Evolutionary conservation across 2,113 vertebrate species (phyloP).

Genomic region (Formicarius rufipectus): DNA sequence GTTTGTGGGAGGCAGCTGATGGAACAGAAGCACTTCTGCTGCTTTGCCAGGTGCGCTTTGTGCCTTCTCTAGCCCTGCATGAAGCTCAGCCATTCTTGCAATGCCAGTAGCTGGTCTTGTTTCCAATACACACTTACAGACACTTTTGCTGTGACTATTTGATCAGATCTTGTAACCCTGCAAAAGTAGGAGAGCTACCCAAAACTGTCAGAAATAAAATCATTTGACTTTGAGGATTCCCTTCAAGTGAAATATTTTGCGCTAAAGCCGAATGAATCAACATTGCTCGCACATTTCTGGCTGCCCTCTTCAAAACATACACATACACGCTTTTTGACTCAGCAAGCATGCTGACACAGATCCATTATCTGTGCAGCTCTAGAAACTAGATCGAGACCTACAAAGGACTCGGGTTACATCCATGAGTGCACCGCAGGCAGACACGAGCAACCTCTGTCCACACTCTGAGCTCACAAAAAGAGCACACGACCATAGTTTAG

Average conservation of each 20-base stretch:
- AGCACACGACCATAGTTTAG: conserved; percentile 28
- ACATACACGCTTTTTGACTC: background rate
- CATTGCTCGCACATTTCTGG: background rate
- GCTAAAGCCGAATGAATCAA: background rate
- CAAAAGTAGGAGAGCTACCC: background rate
- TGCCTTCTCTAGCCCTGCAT: background rate
- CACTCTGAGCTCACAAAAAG: conserved; percentile 19
- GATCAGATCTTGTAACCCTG: background rate
- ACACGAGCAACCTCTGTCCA: conserved; percentile 13
- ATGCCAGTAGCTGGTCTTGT: background rate
- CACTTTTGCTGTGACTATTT: background rate
- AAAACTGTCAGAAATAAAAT: background rate
- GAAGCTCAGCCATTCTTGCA: background rate
- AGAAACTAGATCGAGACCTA: background rate
- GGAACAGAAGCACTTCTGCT: background rate
- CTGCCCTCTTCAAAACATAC: background rate
- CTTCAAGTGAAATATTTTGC: background rate
- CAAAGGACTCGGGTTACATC: background rate
- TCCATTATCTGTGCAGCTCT: conserved; percentile 9
- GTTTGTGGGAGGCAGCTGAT: background rate
- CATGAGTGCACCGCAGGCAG: background rate
- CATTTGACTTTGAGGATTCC: background rate
- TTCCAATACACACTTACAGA: background rate
- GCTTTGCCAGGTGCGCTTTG: rapidly evolving
- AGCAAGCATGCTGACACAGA: background rate